Evolutionary conservation across 2,888 invertebrate species (phyloP).

Genomic region (Xanthorhoe designata): DNA sequence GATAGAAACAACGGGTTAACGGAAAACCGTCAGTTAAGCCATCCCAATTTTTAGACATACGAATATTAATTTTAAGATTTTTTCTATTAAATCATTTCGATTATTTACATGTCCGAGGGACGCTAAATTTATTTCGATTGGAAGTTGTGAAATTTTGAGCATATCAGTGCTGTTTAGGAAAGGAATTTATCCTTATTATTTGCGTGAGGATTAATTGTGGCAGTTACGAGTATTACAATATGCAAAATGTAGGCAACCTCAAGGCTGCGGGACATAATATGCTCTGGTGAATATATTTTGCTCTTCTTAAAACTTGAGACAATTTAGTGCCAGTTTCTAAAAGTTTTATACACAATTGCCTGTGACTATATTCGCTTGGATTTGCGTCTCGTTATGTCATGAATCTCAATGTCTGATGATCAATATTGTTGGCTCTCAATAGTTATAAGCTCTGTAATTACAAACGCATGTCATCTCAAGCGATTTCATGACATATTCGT

Average conservation of each 20-base stretch:
- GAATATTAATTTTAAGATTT: conserved; percentile 38
- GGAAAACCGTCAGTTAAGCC: conserved; percentile 40
- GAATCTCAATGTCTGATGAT: no score
- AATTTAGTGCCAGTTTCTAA: no score
- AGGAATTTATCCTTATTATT: conserved; percentile 38
- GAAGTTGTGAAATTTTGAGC: conserved; percentile 73
- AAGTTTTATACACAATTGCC: no score
- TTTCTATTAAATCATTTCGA: conserved; percentile 38
- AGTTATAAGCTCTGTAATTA: no score
- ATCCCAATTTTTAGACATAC: conserved; percentile 38
- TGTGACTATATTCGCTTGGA: no score
- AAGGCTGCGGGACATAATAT: background rate
- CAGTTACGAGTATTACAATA: background rate
- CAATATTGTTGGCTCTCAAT: no score
- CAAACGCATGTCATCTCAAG: no score
- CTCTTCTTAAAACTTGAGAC: no score
- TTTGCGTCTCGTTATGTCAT: no score
- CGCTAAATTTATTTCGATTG: conserved; percentile 65
- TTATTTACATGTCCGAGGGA: conserved; percentile 56
- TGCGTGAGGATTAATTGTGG: background rate
- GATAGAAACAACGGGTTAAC: conserved; percentile 22
- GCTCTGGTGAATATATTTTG: background rate
- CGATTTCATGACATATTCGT: background rate
- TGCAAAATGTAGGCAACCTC: background rate
- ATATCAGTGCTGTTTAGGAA: conserved; percentile 71